Conservation (phyloP, 2,888 invertebrate genomes). For the Meiosimyza platycephala region DNA sequence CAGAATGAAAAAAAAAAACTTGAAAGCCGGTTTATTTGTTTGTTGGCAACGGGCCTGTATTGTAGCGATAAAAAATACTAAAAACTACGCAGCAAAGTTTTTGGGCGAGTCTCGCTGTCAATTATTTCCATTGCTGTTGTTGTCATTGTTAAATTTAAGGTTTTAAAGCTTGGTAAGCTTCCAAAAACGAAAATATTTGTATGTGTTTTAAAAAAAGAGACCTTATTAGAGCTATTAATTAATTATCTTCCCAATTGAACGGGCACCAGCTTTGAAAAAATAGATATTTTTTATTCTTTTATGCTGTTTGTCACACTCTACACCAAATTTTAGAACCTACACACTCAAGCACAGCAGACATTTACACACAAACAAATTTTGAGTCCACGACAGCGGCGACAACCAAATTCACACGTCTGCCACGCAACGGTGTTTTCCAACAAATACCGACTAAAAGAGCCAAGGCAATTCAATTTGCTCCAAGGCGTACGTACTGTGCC, state of each 20-base stretch:
- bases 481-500: neutral
- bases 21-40: slow-evolving; percentile 32
- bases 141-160: no score
- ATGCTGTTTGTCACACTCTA: neutral
- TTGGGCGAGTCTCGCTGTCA: slow-evolving; percentile 10
- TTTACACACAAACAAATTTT: slow-evolving; percentile 3
- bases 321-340: slow-evolving; percentile 9
- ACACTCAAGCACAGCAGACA: neutral
- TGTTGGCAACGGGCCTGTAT: slow-evolving; percentile 17
- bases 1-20: slow-evolving; percentile 7
- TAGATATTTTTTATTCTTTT: neutral
- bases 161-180: no score
- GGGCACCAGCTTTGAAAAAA: neutral
- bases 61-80: slow-evolving; percentile 18
- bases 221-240: no score
- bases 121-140: no score
- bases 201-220: no score
- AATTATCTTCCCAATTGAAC: no score
- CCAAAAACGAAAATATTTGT: no score
- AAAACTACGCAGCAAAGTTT: slow-evolving; percentile 26
- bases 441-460: slow-evolving; percentile 20
- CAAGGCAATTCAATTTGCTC: neutral
- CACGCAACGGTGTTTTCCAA: slow-evolving; percentile 22
- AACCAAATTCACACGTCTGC: slow-evolving; percentile 22
- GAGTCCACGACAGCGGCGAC: slow-evolving; percentile 6